Conservation (phyloP, 2,888 invertebrate genomes). For the Muscina levida region DNA sequence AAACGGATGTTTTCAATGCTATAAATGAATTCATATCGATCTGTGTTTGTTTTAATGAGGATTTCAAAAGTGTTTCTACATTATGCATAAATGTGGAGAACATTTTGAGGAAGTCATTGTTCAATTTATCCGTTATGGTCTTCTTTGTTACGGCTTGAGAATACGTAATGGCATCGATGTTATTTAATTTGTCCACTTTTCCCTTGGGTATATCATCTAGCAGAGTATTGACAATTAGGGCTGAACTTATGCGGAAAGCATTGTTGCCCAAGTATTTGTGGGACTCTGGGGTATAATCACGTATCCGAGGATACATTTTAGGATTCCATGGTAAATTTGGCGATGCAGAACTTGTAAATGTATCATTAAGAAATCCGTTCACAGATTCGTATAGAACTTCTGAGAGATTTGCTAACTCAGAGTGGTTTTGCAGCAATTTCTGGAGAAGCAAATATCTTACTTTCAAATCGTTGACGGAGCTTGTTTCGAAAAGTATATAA, state of each 20-base stretch:
- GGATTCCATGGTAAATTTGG: conserved; percentile 77
- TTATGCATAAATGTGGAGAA: conserved; percentile 71
- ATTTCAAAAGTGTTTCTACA: conserved; percentile 67
- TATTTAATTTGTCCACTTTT: conserved; percentile 64
- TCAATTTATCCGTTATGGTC: conserved; percentile 73
- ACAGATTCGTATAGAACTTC: conserved; percentile 64
- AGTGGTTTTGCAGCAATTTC: conserved; percentile 59
- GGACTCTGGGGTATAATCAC: conserved; percentile 71
- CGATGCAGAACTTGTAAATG: conserved; percentile 31
- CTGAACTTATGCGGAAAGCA: conserved; percentile 70
- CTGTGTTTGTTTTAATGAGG: conserved; percentile 66
- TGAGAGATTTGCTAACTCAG: conserved; percentile 66
- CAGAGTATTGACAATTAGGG: conserved; percentile 70
- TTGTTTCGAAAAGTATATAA: conserved; percentile 80
- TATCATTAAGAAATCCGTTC: conserved; percentile 16
- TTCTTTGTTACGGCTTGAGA: conserved; percentile 74
- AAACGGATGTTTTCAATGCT: conserved; percentile 70
- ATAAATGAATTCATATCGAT: conserved; percentile 71
- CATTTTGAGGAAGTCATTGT: conserved; percentile 73
- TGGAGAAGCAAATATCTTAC: conserved; percentile 75
- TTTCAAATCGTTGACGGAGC: conserved; percentile 76
- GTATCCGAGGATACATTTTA: conserved; percentile 75
- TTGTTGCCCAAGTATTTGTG: conserved; percentile 56
- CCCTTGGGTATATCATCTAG: conserved; percentile 68
- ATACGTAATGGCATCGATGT: conserved; percentile 74